Evolutionary conservation across 2,113 vertebrate genomes (phyloP), one percentile per base, ranked within the genome.

Genomic region (Myiozetetes cayanensis): DNA sequence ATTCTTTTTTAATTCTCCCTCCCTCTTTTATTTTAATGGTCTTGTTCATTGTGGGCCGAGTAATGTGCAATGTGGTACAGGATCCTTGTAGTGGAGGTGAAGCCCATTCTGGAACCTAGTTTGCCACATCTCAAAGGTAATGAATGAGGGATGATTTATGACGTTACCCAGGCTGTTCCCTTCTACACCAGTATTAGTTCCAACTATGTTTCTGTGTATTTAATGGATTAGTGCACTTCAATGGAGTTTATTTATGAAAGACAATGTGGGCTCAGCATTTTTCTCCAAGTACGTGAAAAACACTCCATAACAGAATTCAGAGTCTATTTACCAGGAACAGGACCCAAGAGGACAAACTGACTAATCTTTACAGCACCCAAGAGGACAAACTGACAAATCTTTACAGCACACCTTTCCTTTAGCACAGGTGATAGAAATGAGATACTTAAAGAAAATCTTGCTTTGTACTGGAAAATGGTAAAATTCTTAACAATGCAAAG

Each of bases 161-260:
- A 81, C 71, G 44, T 86, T 50, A 62, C 37, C 8, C 21, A 41
- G 37, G 28, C 44, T 52, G 18, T 43, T 78, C 10, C 21, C 17
- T 2, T 2, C 18, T 44, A 46, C 1, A 6, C 27, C 23, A 46
- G 41, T 18, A 67, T 39, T 80, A 15, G 8, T 71, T 73, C 28
- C 58, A 87, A 43, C 4, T 23, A 30, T 2, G 7, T 78, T 87
- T 80, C 66, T 72, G 12, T 44, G 41, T 82, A 18, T 25, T 80
- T 95, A 95, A 96, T 75, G 65, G 94, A 89, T 96, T 95, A 62
- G 80, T 95, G 65, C 39, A 84, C 72, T 93, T 82, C 89, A 81
- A 28, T 74, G 49, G 93, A 96, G 78, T 96, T 96, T 94, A 91
- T 94, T 94, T 76, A 92, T 53, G 72, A 93, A 84, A 93, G 21